phyloP scores from a whole-genome alignment of 2,797 vertebrate species.

The Squalus acanthias region DNA sequence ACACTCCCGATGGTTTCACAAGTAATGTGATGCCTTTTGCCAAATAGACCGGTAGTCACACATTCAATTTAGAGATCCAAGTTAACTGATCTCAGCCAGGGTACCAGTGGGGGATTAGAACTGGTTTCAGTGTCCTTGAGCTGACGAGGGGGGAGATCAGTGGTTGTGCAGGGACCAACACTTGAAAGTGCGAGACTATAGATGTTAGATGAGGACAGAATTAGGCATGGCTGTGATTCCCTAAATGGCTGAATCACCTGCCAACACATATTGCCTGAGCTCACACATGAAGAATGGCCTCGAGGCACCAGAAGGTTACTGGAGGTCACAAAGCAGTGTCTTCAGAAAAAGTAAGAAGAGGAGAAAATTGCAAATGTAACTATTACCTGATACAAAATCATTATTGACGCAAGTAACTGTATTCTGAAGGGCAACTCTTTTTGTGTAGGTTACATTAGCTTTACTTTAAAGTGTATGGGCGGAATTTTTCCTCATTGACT shows the following conservation, averaged over 20 bases:
- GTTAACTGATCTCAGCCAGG: no score
- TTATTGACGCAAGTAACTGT: neutral
- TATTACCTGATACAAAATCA: neutral
- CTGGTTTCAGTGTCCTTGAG: no score
- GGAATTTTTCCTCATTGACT: neutral
- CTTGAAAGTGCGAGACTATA: no score
- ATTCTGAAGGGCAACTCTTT: neutral
- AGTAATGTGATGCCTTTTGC: no score
- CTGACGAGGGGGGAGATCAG: no score
- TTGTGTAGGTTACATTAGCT: neutral
- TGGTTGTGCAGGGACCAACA: no score
- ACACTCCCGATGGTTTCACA: no score
- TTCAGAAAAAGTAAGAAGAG: neutral
- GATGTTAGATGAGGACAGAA: no score
- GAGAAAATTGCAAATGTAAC: neutral
- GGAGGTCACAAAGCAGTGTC: neutral
- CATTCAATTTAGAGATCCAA: no score
- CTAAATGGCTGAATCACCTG: neutral
- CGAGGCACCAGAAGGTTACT: neutral
- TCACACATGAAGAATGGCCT: neutral
- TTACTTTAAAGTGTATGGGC: neutral
- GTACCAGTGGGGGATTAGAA: no score
- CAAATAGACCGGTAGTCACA: no score
- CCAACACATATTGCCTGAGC: neutral
- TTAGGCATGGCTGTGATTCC: neutral